These are phyloP conservation scores for Setophaga petechia DNA, from an alignment of 2,113 vertebrate genomes.

Conservation along the genomic window DNA sequence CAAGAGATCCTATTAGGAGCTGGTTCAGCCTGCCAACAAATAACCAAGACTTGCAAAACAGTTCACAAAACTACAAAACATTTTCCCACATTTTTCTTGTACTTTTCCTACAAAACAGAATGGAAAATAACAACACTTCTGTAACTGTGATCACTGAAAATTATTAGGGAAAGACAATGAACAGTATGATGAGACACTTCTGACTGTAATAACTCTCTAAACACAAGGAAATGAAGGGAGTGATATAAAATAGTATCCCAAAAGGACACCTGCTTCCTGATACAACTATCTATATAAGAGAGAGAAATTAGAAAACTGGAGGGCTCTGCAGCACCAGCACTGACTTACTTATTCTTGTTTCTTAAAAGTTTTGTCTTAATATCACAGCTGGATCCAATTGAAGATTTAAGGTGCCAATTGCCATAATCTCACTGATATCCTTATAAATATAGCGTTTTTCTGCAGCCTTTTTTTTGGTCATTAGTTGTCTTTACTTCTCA, in stretches of 20 bases:
- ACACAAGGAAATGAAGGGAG: background rate
- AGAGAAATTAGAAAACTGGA: background rate
- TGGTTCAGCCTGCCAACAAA: background rate
- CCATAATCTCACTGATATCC: background rate
- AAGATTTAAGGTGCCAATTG: background rate
- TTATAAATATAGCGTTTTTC: background rate
- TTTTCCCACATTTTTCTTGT: background rate
- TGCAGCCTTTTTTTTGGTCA: background rate
- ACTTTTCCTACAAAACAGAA: background rate
- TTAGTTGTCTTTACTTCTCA: background rate
- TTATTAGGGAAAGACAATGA: background rate
- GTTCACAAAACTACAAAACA: background rate
- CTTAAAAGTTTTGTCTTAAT: background rate
- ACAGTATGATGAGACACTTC: accelerated
- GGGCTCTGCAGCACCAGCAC: background rate
- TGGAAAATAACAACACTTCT: background rate
- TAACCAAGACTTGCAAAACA: background rate
- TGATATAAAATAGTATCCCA: background rate
- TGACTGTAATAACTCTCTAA: background rate
- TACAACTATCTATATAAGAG: background rate
- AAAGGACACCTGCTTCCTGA: background rate
- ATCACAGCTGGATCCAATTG: background rate
- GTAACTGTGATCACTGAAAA: background rate
- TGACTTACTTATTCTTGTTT: background rate
- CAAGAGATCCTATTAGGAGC: background rate